These are phyloP conservation scores for Loris lydekkerianus DNA, from an alignment of 2,797 vertebrate genomes.

Conservation along the genomic window DNA sequence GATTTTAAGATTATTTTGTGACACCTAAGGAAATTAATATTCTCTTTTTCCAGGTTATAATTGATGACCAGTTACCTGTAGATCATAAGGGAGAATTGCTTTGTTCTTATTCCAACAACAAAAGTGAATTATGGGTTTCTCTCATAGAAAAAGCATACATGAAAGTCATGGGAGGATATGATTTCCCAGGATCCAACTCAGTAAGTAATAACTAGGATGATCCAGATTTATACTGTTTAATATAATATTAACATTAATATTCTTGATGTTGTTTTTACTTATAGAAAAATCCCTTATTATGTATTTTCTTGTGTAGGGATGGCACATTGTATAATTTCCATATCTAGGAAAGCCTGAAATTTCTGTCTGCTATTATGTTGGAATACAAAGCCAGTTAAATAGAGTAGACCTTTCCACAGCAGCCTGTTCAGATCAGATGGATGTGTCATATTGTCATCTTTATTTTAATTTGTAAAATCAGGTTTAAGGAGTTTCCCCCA, in stretches of 20 bases:
- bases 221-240: not conserved
- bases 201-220: slow-evolving; percentile 88
- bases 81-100: slow-evolving; percentile 97
- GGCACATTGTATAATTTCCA: not conserved
- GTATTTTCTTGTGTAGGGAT: not conserved
- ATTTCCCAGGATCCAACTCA: slow-evolving; percentile 99
- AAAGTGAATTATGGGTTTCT: slow-evolving; percentile 98
- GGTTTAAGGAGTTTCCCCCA: not conserved
- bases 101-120: slow-evolving; percentile 99
- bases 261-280: slow-evolving; percentile 23
- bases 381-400: not conserved
- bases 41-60: slow-evolving; percentile 93
- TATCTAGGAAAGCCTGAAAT: slow-evolving; percentile 12
- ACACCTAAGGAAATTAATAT: slow-evolving; percentile 53
- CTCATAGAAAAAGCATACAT: slow-evolving; percentile 99
- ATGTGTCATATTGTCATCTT: not conserved
- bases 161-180: slow-evolving; percentile 99
- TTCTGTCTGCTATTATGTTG: not conserved
- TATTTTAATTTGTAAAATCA: slow-evolving; percentile 35
- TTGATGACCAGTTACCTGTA: slow-evolving; percentile 97
- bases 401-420: not conserved
- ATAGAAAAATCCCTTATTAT: not conserved
- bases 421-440: not conserved
- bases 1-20: slow-evolving; percentile 56
- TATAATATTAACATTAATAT: not conserved